These are phyloP conservation scores for Ptychoptera albimana DNA, from an alignment of 2,888 invertebrate genomes.

Conservation along the genomic window DNA sequence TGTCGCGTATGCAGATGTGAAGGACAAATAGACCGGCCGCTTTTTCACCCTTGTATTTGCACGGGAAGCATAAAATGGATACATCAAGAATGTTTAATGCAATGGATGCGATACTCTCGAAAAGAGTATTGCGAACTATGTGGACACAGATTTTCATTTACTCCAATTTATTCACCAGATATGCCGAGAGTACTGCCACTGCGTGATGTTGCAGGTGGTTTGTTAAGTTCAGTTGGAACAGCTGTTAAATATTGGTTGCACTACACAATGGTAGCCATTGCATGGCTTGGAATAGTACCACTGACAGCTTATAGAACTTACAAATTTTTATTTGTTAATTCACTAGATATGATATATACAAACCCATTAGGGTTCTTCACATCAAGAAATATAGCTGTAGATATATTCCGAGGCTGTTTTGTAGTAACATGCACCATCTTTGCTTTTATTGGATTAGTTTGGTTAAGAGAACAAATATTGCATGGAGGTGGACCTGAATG, in stretches of 20 bases:
- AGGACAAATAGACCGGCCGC: conserved; percentile 75
- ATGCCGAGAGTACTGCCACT: conserved; percentile 97
- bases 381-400: conserved; percentile 80
- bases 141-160: conserved; percentile 93
- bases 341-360: conserved; percentile 69
- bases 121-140: conserved; percentile 98
- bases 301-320: conserved; percentile 93
- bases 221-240: conserved; percentile 74
- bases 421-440: conserved; percentile 92
- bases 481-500: conserved; percentile 96
- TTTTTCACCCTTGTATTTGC: conserved; percentile 97
- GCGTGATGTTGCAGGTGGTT: conserved; percentile 79
- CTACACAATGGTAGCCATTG: conserved; percentile 89
- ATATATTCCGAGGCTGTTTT: conserved; percentile 91
- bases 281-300: conserved; percentile 95
- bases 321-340: conserved; percentile 80
- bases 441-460: conserved; percentile 91
- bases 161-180: conserved; percentile 98
- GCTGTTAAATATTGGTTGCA: conserved; percentile 95
- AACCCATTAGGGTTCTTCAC: conserved; percentile 86
- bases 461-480: conserved; percentile 94
- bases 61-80: conserved; percentile 99
- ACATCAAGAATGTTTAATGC: conserved; percentile 94
- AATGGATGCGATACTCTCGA: conserved; percentile 97
- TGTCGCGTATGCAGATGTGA: conserved; percentile 97